These are phyloP conservation scores for Calidris pygmaea DNA, from an alignment of 2,113 vertebrate species.

Conservation along the genomic window DNA sequence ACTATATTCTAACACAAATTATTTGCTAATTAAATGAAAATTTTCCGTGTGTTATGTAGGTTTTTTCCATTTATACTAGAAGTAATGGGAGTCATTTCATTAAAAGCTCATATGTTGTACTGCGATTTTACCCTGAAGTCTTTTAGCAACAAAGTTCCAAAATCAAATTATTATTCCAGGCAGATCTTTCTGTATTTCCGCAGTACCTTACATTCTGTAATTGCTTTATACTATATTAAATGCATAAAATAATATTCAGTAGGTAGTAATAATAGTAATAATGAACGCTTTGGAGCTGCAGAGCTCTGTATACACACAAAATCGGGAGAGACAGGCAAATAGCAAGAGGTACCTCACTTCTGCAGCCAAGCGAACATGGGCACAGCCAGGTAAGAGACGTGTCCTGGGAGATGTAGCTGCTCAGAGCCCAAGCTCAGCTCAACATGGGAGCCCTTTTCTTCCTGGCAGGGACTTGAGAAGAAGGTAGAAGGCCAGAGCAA, in stretches of 20 bases:
- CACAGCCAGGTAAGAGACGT: not conserved
- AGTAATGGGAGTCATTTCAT: slow-evolving; percentile 36
- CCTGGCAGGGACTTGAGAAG: not conserved
- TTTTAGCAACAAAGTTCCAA: slow-evolving; percentile 50
- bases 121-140: slow-evolving; percentile 52
- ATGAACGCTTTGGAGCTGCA: not conserved
- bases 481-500: not conserved
- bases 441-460: not conserved
- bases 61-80: not conserved
- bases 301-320: not conserved
- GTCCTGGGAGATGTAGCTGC: not conserved
- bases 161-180: slow-evolving; percentile 47
- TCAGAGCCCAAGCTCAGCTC: not conserved
- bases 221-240: slow-evolving; percentile 43
- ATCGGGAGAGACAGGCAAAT: not conserved
- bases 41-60: not conserved
- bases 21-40: slow-evolving; percentile 38
- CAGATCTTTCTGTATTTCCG: slow-evolving; percentile 28
- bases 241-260: slow-evolving; percentile 20
- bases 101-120: slow-evolving; percentile 33
- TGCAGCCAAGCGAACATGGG: accelerated
- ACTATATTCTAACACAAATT: not conserved
- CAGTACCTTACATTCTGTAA: slow-evolving; percentile 27
- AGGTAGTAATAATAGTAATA: not conserved
- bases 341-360: not conserved